Evolutionary conservation across 2,888 invertebrate genomes (phyloP).

Genomic region (Drosophila seclusa): DNA sequence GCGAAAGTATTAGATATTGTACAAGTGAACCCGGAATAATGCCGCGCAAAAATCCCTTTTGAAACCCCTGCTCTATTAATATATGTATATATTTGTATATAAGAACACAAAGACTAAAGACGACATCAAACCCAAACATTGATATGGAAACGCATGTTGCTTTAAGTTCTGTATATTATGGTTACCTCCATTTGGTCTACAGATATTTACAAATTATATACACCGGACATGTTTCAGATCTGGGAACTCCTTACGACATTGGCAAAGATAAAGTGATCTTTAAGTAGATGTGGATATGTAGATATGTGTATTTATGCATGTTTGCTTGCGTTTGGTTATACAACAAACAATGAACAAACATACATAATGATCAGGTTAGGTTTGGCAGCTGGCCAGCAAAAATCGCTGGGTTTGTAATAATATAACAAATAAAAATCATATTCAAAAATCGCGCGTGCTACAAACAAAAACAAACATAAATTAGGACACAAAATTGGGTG

Average conservation of each 20-base stretch:
- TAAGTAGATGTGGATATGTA: slow-evolving; percentile 6
- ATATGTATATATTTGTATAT: not conserved
- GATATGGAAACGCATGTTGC: not conserved
- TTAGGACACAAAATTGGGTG: slow-evolving; percentile 26
- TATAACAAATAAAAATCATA: slow-evolving; percentile 30
- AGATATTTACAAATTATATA: not conserved
- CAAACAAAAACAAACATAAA: slow-evolving; percentile 38
- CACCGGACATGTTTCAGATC: not conserved
- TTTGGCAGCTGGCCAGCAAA: slow-evolving; percentile 33
- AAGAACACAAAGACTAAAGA: slow-evolving; percentile 5
- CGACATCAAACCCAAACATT: slow-evolving; percentile 35
- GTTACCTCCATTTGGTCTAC: not conserved
- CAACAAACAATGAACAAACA: slow-evolving; percentile 47
- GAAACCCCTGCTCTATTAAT: slow-evolving; percentile 2
- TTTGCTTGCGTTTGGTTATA: slow-evolving; percentile 29
- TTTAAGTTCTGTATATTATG: not conserved
- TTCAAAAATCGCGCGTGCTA: slow-evolving; percentile 51
- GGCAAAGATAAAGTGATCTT: not conserved
- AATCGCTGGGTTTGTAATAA: slow-evolving; percentile 32
- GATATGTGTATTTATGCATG: slow-evolving; percentile 20
- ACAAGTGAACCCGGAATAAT: slow-evolving; percentile 17
- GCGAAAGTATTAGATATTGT: slow-evolving; percentile 50
- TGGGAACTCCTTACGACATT: not conserved
- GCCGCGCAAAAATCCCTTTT: slow-evolving; percentile 18
- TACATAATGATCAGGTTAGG: slow-evolving; percentile 23